Evolutionary conservation across 2,113 vertebrate species (phyloP), one percentile per base, ranked within the genome.

Genomic region (Cyphomyrus discorhynchus): DNA sequence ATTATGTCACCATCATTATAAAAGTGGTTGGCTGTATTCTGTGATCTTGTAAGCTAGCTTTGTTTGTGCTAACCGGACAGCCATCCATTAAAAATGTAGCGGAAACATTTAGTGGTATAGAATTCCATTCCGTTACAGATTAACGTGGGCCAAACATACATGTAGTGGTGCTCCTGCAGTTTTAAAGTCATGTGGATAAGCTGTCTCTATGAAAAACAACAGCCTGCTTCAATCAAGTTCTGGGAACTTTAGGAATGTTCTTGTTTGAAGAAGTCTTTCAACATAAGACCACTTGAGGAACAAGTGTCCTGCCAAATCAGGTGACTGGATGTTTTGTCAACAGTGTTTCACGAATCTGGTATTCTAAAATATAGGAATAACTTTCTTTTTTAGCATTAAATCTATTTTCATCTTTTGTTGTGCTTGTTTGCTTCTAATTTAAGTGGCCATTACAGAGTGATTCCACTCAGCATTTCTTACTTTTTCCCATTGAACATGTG

Each of bases 131-230:
- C 47, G 47, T 5, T 89, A 58, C 31, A 58, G 88, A 91, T 91
- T 53, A 83, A 77, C 90, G 46, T 83, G 56, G 49, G 86, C 89
- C 90, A 84, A 88, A 88, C 89, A 50, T n/a, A 27, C 93, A n/a
- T 90, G 80, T 87, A 91, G 90, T 91, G 94, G 93, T 94, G 47
- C 15, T 52, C 31, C 13, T 42, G n/a, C 89, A 92, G 91, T 91
- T 91, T 91, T n/a, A 87, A 89, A 84, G 87, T 89, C 91, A 42
- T 8, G n/a, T 66, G 90, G 52, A 92, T 91, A 45, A 90, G 88
- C 90, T 91, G 82, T 87, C 58, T 52, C 45, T 83, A 89, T 89
- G 27, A 24, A 49, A 89, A 88, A 39, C 83, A 90, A 90, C 92
- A 91, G 58, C 89, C 52, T 88, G 88, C 31, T 90, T 90, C 89